A percentile compares a stretch with the other conserved stretches of the same genome.
These are phyloP conservation scores for Frieseomelitta varia DNA, from an alignment of 1,140 invertebrate genomes.

Conservation along the genomic window DNA sequence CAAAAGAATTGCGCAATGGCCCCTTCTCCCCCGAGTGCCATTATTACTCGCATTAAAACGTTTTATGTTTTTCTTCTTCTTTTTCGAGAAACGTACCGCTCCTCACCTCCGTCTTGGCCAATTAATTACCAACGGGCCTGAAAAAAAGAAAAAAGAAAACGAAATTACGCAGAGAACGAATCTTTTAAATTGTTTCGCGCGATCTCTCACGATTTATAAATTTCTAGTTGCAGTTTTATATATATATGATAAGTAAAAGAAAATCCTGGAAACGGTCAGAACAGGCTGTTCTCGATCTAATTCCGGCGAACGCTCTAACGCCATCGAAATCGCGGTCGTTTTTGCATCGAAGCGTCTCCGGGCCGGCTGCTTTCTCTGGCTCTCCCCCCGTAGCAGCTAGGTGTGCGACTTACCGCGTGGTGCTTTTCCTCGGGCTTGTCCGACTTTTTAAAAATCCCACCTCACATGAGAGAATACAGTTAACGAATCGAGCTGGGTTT, in stretches of 20 bases:
- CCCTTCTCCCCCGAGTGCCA: neutral
- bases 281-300: conserved; percentile 16
- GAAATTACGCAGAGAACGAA: neutral
- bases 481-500: conserved; percentile 32
- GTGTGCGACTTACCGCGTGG: conserved; percentile 35
- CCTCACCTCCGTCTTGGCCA: no score
- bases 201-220: neutral
- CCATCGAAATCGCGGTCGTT: conserved; percentile 14
- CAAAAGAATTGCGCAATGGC: conserved; percentile 28
- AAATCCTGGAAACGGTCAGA: neutral
- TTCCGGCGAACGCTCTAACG: neutral
- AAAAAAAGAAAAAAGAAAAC: neutral
- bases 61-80: neutral
- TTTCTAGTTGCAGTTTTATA: neutral
- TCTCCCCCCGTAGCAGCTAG: conserved; percentile 8
- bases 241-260: no score
- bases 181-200: neutral
- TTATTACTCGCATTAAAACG: neutral
- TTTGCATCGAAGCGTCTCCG: conserved; percentile 32
- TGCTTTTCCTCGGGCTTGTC: conserved; percentile 13
- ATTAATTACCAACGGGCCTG: neutral
- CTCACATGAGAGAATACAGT: conserved; percentile 39
- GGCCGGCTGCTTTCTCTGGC: conserved; percentile 32
- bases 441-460: conserved; percentile 47
- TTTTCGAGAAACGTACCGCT: neutral